Percentiles rank a stretch among this genome's conserved stretches.
Evolutionary conservation across 2,113 vertebrate species (phyloP).

Genomic region (Telmatochromis sp.): DNA sequence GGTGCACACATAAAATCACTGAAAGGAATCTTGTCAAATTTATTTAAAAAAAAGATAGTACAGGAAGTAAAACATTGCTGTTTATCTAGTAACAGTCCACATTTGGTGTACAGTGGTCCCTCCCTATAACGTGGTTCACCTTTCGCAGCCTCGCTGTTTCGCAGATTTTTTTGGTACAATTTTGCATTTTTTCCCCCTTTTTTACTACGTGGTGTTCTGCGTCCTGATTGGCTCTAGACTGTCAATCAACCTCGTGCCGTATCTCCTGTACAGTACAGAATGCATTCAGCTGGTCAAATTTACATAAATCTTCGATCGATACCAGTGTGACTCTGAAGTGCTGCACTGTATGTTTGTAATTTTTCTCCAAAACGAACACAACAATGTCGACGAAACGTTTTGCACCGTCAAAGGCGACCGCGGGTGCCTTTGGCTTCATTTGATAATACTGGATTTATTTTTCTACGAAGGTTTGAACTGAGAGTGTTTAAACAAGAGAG

Average conservation of each 20-base stretch:
- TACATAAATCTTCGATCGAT: neutral
- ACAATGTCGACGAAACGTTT: neutral
- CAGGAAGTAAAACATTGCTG: neutral
- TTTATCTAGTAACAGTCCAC: neutral
- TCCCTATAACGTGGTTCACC: neutral
- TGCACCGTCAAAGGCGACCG: neutral
- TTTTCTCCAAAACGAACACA: neutral
- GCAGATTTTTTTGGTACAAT: neutral
- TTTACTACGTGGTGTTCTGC: neutral
- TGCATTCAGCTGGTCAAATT: neutral
- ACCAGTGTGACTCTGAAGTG: neutral
- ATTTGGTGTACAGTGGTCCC: neutral
- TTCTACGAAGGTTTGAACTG: neutral
- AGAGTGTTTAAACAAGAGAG: neutral
- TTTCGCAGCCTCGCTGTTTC: neutral
- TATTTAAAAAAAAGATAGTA: neutral
- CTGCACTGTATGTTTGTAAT: neutral
- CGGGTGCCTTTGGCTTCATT: neutral
- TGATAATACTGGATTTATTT: neutral
- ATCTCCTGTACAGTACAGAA: neutral
- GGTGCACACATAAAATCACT: neutral
- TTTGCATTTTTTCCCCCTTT: neutral
- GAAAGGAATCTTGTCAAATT: neutral
- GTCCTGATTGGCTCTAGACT: neutral
- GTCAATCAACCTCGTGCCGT: accelerated